Conservation (phyloP, 2,888 invertebrate genomes). For the Pilophorus perplexus region DNA sequence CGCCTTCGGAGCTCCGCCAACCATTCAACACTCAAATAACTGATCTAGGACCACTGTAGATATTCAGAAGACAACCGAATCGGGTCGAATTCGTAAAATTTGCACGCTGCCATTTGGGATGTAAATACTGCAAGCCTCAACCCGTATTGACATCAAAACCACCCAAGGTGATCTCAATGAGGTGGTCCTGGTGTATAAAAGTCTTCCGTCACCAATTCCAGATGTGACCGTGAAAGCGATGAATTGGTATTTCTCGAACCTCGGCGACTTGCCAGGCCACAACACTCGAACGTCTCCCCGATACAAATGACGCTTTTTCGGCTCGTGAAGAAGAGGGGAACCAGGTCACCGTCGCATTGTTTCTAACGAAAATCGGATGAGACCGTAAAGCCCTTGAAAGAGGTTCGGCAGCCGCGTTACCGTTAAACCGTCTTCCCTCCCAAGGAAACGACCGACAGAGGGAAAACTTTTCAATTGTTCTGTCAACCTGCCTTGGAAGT, state of each 20-base stretch:
- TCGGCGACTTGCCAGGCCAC: background rate
- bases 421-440: constrained; percentile 7
- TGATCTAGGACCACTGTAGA: no score
- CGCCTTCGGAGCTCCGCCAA: no score
- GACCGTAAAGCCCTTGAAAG: constrained; percentile 11
- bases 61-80: no score
- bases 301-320: background rate
- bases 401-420: background rate
- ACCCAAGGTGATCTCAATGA: no score
- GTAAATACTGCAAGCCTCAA: no score
- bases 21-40: no score
- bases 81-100: no score
- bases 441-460: background rate
- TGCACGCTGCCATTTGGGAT: no score
- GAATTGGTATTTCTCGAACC: background rate
- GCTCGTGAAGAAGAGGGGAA: background rate
- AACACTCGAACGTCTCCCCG: background rate
- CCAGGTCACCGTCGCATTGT: constrained; percentile 24
- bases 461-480: constrained; percentile 24
- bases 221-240: background rate
- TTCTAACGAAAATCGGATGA: constrained; percentile 15
- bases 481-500: background rate
- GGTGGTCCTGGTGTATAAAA: no score
- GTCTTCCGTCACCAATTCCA: background rate
- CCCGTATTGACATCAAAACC: no score